Evolutionary conservation across 2,797 vertebrate genomes (phyloP), one percentile per base, ranked within the genome.

Genomic region (Eurystomus glaucurus): DNA sequence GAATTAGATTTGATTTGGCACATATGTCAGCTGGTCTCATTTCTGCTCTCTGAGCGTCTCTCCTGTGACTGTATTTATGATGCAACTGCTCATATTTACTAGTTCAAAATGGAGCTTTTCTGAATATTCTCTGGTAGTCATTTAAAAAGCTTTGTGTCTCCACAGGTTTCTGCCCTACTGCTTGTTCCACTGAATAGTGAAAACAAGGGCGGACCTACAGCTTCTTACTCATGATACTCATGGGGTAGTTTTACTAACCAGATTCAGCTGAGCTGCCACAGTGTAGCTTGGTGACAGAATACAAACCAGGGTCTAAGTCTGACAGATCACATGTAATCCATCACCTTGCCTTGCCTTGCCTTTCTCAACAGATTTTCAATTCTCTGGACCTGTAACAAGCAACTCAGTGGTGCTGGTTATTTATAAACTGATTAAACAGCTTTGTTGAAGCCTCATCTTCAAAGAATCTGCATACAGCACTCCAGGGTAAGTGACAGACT

Each of bases 11-110:
- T 88, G 79, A 88, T 37, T 85, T 11, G 85, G 64, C 39, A 66
- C 70, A 52, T 86, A 75, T 41, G 70, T 78, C 90, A 86, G 54
- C 54, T 90, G 69, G 61, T 88, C 65, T 90, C 16, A 72, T 94
- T 80, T 72, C 64, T 95, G 41, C 35, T 94, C 39, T 89, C 41
- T 6, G 6, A 84, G 29, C 28, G 29, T 51, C 61, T 83, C 78
- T 91, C 57, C 35, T 33, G 15, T 88, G 58, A 70, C 58, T 81
- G 31, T 14, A 54, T 82, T 91, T 93, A 69, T 82, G 79, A 76
- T 55, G 35, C 46, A 79, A 88, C 3, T 60, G 28, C 66, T 91
- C n/a, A 52, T 19, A 41, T 60, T 86, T 60, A 14, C 22, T 84
- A 82, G 58, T 28, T 61, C 20, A 75, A 91, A 91, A 74, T 16